Evolutionary conservation across 2,113 vertebrate genomes (phyloP).

Genomic region (Pristiophorus japonicus): DNA sequence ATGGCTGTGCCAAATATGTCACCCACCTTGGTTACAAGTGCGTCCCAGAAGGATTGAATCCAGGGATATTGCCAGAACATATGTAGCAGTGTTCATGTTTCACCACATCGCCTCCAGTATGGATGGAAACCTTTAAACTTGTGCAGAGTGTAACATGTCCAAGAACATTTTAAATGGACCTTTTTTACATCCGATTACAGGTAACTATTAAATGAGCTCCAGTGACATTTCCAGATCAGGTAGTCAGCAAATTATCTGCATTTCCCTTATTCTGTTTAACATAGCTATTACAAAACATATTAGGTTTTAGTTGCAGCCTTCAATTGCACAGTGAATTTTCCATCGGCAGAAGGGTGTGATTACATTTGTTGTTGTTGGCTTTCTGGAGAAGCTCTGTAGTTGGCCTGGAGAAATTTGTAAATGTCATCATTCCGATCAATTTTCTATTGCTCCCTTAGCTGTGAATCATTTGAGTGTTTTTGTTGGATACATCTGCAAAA

Average conservation of each 20-base stretch:
- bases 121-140: background rate
- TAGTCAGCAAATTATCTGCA: background rate
- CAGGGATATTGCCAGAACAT: background rate
- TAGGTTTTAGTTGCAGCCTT: background rate
- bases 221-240: background rate
- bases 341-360: background rate
- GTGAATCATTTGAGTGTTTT: background rate
- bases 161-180: background rate
- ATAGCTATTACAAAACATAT: background rate
- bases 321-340: background rate
- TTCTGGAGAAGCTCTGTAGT: background rate
- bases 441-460: slow-evolving; percentile 21
- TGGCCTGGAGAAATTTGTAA: slow-evolving; percentile 3
- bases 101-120: background rate
- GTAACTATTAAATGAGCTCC: background rate
- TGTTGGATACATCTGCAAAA: background rate
- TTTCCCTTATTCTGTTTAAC: background rate
- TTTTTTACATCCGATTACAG: background rate
- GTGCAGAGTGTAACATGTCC: background rate
- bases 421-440: slow-evolving; percentile 18
- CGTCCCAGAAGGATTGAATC: background rate
- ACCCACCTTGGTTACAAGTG: background rate
- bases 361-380: slow-evolving; percentile 2
- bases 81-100: background rate
- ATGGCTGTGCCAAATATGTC: background rate